Conservation (phyloP, 2,888 invertebrate genomes). For the Patella ulyssiponensis region DNA sequence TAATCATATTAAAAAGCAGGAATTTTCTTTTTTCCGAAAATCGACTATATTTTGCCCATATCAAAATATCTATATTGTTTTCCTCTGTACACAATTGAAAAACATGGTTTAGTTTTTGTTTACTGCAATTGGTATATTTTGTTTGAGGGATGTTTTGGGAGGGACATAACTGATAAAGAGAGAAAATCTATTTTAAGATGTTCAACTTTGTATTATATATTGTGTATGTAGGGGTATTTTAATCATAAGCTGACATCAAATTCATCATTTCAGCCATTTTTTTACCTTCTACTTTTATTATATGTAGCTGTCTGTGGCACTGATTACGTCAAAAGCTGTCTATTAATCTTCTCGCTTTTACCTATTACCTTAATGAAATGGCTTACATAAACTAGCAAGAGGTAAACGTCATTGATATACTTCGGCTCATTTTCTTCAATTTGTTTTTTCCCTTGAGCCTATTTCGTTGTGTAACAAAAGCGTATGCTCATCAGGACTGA, state of each 20-base stretch:
- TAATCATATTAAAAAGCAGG: too few species aligned
- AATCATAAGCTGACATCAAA: constrained; percentile 6
- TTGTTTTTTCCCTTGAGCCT: constrained; percentile 10
- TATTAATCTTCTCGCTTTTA: not conserved
- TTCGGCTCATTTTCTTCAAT: constrained; percentile 9
- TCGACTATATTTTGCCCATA: too few species aligned
- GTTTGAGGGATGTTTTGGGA: too few species aligned
- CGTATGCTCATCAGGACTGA: not conserved
- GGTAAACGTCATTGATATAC: constrained; percentile 9
- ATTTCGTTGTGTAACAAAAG: constrained; percentile 3
- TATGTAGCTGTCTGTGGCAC: constrained; percentile 9
- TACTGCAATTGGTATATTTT: too few species aligned
- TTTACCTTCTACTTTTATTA: not conserved
- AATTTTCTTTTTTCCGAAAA: too few species aligned
- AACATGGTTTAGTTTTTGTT: too few species aligned
- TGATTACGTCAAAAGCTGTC: constrained; percentile 1
- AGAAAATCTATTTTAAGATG: too few species aligned
- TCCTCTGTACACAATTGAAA: too few species aligned
- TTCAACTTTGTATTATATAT: too few species aligned
- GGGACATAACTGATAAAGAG: too few species aligned
- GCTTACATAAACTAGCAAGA: constrained; percentile 9
- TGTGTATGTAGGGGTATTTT: not conserved
- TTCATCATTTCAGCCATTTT: constrained; percentile 5
- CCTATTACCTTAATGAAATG: constrained; percentile 9
- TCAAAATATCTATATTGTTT: too few species aligned